These are phyloP conservation scores for Salarias fasciatus DNA, from an alignment of 2,797 vertebrate genomes.

Conservation along the genomic window DNA sequence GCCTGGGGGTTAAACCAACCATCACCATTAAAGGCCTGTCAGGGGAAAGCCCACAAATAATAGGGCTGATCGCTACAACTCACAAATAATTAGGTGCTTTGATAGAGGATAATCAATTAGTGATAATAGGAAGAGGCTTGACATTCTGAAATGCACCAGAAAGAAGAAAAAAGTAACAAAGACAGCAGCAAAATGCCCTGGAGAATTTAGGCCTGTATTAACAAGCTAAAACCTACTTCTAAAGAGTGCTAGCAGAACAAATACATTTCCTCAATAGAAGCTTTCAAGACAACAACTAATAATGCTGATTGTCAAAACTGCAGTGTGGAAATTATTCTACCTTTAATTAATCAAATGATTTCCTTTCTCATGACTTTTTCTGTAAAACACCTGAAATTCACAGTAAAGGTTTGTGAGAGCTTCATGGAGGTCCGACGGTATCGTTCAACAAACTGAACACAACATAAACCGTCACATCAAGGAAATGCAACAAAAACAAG, in stretches of 20 bases:
- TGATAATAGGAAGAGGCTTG: slow-evolving; percentile 67
- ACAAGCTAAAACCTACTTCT: too few species aligned
- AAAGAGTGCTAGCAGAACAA: too few species aligned
- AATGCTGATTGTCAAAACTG: too few species aligned
- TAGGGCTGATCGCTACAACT: slow-evolving; percentile 87
- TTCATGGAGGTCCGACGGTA: too few species aligned
- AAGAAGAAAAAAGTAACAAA: slow-evolving; percentile 24
- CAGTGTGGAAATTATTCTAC: too few species aligned
- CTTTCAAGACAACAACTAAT: too few species aligned
- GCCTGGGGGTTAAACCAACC: slow-evolving; percentile 83
- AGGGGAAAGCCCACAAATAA: slow-evolving; percentile 85
- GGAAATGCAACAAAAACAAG: too few species aligned
- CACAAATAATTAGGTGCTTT: slow-evolving; percentile 84
- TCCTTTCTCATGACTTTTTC: background rate
- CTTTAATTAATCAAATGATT: background rate
- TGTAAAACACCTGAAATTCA: background rate
- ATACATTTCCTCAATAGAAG: too few species aligned
- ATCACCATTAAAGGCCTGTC: slow-evolving; percentile 85
- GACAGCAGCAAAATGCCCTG: slow-evolving; percentile 24
- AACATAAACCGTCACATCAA: too few species aligned
- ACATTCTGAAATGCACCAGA: slow-evolving; percentile 48
- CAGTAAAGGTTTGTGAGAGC: too few species aligned
- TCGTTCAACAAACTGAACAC: too few species aligned
- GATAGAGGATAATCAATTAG: slow-evolving; percentile 83
- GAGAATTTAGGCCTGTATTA: too few species aligned